phyloP scores from a whole-genome alignment of 2,888 invertebrate species.

The Zaprionus lineosus region DNA sequence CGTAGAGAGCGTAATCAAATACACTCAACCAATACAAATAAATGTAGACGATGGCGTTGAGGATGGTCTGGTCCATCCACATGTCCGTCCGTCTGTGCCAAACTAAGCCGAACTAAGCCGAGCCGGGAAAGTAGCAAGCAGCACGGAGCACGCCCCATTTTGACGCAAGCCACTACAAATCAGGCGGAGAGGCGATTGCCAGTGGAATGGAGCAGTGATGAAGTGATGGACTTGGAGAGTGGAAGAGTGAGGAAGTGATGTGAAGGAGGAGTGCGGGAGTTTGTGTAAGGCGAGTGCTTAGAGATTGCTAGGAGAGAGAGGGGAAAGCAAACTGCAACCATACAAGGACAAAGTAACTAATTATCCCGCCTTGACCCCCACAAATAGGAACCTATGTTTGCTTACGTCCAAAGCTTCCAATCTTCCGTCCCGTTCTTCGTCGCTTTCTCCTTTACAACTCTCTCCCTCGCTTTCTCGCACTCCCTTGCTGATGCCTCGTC shows the following conservation, averaged over 20 bases:
- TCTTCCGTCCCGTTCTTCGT: no score
- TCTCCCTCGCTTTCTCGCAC: slow-evolving; percentile 1
- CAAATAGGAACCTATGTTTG: slow-evolving; percentile 44
- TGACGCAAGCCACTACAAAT: slow-evolving; percentile 51
- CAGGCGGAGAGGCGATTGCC: slow-evolving; percentile 27
- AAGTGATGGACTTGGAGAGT: not conserved
- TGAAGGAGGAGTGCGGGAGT: not conserved
- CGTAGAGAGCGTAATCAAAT: slow-evolving; percentile 76
- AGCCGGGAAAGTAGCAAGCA: slow-evolving; percentile 25
- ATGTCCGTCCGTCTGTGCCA: not conserved
- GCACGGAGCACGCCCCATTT: slow-evolving; percentile 57
- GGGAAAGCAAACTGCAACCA: slow-evolving; percentile 21
- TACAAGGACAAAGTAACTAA: slow-evolving; percentile 76
- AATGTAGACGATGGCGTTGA: slow-evolving; percentile 30
- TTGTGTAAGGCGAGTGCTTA: no score
- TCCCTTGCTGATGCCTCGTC: no score
- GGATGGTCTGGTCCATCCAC: slow-evolving; percentile 8
- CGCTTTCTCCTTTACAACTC: no score
- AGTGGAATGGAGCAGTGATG: not conserved
- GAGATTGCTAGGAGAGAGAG: not conserved
- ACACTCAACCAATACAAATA: slow-evolving; percentile 77
- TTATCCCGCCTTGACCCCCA: slow-evolving; percentile 67
- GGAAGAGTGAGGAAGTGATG: not conserved
- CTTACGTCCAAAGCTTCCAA: slow-evolving; percentile 39
- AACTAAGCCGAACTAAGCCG: slow-evolving; percentile 43